A percentile compares a stretch with the other conserved stretches of the same genome.
phyloP scores from a whole-genome alignment of 2,113 vertebrate species.

The Carassius auratus region DNA sequence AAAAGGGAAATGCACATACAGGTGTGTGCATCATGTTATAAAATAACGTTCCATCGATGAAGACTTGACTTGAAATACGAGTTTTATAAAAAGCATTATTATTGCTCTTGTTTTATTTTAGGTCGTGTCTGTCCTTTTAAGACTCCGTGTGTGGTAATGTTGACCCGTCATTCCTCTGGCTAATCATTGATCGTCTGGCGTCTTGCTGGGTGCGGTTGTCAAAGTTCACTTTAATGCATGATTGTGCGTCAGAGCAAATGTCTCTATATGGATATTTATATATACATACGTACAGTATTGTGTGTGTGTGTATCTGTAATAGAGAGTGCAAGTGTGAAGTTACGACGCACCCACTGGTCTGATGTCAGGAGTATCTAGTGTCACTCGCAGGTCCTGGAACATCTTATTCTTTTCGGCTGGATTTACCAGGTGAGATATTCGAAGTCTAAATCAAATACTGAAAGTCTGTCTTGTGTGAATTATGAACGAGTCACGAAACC shows the following conservation, averaged over 20 bases:
- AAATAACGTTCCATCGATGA: too few relatives aligned
- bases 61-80: too few relatives aligned
- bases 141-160: conserved; percentile 1
- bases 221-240: conserved; percentile 44
- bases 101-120: background rate
- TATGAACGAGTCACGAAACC: background rate
- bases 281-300: background rate
- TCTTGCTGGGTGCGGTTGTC: conserved; percentile 31
- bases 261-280: background rate
- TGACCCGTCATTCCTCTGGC: conserved; percentile 10
- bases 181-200: conserved; percentile 29
- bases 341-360: background rate
- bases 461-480: background rate
- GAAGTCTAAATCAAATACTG: background rate
- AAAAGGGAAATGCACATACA: background rate
- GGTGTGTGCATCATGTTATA: background rate
- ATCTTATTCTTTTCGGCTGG: conserved; percentile 3
- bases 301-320: conserved; percentile 35
- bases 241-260: background rate
- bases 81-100: background rate
- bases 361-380: conserved; percentile 12
- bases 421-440: conserved; percentile 41
- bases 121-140: conserved; percentile 12
- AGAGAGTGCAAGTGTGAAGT: background rate
- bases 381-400: conserved; percentile 24